Evolutionary conservation across 2,888 invertebrate species (phyloP), one percentile per base, ranked within the genome.

Genomic region (Aproaerema taeniolella): DNA sequence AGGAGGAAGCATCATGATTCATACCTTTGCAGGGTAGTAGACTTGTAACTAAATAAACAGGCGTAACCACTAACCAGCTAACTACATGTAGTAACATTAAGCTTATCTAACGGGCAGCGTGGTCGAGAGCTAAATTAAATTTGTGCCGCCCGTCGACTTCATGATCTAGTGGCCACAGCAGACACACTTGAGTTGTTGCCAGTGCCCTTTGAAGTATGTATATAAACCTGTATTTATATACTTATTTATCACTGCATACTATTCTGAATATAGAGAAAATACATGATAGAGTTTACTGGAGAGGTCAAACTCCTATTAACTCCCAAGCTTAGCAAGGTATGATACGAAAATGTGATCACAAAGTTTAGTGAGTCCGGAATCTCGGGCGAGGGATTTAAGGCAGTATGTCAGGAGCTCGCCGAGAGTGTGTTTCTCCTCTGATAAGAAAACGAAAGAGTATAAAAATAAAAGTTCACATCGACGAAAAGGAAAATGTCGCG

Each of bases 391-490:
- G 73, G 77, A 78, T 81, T 79, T 73, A 73, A 79, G 75, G 70
- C 77, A 79, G 77, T 79, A 76, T 76, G 76, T 77, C 75, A 75
- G 70, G 70, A 78, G 76, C 76, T 80, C 74, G 64, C 67, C 66
- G 64, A 61, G 67, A 74, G 81, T 75, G 81, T 80, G 83, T 80
- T 80, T 69, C 74, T 70, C 55, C 68, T 67, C 78, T 74, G 85
- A 86, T 86, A 86, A 83, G 85, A 80, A 80, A 81, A 81, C 79
- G 82, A 78, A 77, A 72, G 76, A 72, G 77, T 76, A 83, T 86
- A 86, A 85, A 85, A 86, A 86, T 86, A 86, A 85, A 86, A 83
- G 85, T 86, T 83, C 83, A 75, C 82, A 79, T 83, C 70, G 80
- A 70, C 73, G 71, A 81, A 79, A 72, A 78, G 81, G 80, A 80